Conservation (phyloP, 2,113 vertebrate species). For the Chrysochloris asiatica region DNA sequence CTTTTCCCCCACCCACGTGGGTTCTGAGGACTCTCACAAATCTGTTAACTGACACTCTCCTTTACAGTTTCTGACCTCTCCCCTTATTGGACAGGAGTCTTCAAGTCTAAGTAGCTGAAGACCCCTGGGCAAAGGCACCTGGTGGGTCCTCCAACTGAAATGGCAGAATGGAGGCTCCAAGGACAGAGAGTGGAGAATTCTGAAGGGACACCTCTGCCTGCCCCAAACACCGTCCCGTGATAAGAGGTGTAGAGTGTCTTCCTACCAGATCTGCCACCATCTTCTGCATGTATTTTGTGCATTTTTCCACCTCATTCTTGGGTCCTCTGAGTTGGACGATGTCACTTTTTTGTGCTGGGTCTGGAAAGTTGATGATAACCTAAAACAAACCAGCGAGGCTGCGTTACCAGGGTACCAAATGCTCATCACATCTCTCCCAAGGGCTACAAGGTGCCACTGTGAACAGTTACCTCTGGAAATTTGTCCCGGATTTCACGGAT, state of each 20-base stretch:
- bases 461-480: constrained; percentile 92
- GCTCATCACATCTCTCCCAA: rapidly evolving
- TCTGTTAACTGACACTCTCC: no score
- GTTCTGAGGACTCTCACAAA: no score
- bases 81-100: no score
- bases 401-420: rapidly evolving
- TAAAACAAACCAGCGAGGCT: constrained; percentile 71
- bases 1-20: no score
- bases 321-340: constrained; percentile 98
- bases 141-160: no score
- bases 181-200: no score
- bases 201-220: no score
- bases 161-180: no score
- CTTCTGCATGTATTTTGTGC: constrained; percentile 98
- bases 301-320: constrained; percentile 97
- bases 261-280: constrained; percentile 97
- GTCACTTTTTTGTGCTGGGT: constrained; percentile 96
- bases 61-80: no score
- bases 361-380: constrained; percentile 99
- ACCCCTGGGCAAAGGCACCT: no score
- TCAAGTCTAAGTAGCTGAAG: no score
- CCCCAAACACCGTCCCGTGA: no score
- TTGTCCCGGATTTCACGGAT: constrained; percentile 98
- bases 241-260: rapidly evolving
- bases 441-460: rapidly evolving